Conservation (phyloP, 2,113 vertebrate species). For the Poeciliopsis prolifica region DNA sequence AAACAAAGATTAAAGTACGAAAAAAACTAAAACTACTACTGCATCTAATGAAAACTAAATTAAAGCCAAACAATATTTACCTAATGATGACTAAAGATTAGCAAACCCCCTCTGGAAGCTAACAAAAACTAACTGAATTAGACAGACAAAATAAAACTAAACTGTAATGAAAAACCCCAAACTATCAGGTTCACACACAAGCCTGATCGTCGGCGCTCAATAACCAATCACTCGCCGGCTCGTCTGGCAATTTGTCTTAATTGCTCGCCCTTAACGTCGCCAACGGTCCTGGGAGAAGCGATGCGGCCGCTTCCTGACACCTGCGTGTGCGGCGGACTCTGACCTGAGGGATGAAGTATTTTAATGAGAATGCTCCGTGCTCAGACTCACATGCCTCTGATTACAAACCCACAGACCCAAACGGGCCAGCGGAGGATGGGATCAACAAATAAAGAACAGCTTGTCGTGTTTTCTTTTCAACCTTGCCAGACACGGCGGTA, state of each 20-base stretch:
- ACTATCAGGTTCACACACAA: not conserved
- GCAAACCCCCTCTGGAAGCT: too few species aligned
- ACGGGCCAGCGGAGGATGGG: conserved; percentile 11
- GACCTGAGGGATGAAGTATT: conserved; percentile 39
- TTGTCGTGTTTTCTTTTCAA: not conserved
- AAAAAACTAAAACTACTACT: too few species aligned
- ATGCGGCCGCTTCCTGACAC: conserved; percentile 35
- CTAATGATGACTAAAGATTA: too few species aligned
- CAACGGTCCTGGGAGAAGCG: conserved; percentile 6
- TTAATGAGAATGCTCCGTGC: conserved; percentile 50
- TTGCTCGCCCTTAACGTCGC: conserved; percentile 6
- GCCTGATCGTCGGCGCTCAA: not conserved
- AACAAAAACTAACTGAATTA: too few species aligned
- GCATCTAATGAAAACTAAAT: too few species aligned
- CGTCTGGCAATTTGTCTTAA: conserved; percentile 7
- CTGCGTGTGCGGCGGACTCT: conserved; percentile 40
- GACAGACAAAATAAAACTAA: too few species aligned
- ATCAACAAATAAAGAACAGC: conserved; percentile 37
- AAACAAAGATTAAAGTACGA: too few species aligned
- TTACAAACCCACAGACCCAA: conserved; percentile 46
- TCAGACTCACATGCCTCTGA: conserved; percentile 63
- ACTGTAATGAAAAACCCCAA: too few species aligned
- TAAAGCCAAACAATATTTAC: too few species aligned
- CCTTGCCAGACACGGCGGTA: conserved; percentile 3
- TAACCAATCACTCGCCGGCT: conserved; percentile 13